phyloP scores from a whole-genome alignment of 2,797 vertebrate genomes.

The Synaphobranchus kaupii region DNA sequence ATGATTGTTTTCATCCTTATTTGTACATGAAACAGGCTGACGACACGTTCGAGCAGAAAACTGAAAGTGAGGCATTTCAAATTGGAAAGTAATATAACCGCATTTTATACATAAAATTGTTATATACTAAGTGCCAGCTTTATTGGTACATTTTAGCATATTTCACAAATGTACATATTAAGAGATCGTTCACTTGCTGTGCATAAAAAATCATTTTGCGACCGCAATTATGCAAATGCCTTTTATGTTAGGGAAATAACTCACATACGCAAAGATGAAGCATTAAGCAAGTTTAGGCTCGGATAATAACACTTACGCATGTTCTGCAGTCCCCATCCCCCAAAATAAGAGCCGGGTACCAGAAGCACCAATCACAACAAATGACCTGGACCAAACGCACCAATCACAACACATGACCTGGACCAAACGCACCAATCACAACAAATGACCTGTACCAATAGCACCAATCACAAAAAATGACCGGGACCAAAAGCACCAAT shows the following conservation, averaged over 20 bases:
- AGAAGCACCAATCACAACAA: too few relatives aligned
- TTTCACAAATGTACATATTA: not conserved
- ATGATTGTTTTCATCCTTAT: slow-evolving; percentile 66
- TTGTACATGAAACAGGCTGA: slow-evolving; percentile 70
- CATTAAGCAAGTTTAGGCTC: not conserved
- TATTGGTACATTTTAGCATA: not conserved
- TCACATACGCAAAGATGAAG: slow-evolving; percentile 8
- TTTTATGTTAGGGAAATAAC: not conserved
- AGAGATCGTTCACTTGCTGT: not conserved
- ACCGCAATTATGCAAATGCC: not conserved
- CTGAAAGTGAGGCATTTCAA: slow-evolving; percentile 53
- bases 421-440: not conserved
- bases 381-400: not conserved
- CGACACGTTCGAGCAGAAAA: slow-evolving; percentile 57
- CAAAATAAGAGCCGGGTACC: not conserved
- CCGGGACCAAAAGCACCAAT: not conserved
- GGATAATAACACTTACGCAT: not conserved
- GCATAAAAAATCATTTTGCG: slow-evolving; percentile 1
- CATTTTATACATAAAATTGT: not conserved
- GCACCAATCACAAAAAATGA: not conserved
- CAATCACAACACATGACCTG: not conserved
- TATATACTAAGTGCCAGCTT: not conserved
- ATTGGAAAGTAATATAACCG: not conserved
- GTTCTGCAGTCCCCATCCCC: not conserved
- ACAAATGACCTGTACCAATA: not conserved